Conservation (phyloP, 2,797 vertebrate genomes). For the Merluccius polli region DNA sequence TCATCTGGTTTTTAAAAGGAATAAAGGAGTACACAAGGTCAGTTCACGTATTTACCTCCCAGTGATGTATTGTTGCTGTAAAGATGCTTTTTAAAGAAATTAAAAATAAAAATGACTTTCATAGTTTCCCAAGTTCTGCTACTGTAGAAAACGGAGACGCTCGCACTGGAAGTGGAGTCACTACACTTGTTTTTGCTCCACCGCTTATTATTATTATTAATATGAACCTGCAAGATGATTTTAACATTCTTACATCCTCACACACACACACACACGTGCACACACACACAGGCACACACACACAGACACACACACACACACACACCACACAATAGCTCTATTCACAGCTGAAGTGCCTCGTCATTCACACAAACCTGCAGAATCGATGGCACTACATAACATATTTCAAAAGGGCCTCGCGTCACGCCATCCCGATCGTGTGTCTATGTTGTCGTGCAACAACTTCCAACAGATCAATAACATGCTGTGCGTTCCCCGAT, state of each 20-base stretch:
- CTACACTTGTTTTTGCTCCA: not conserved
- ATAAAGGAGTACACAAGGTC: slow-evolving; percentile 74
- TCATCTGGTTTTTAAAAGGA: slow-evolving; percentile 73
- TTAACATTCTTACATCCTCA: not conserved
- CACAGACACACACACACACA: slow-evolving; percentile 21
- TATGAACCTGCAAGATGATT: too few relatives aligned
- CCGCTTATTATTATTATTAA: not conserved
- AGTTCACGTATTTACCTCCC: slow-evolving; percentile 30
- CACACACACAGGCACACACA: slow-evolving; percentile 20
- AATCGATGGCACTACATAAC: not conserved
- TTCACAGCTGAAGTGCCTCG: slow-evolving; percentile 39
- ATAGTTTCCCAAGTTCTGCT: not conserved
- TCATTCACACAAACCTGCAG: not conserved
- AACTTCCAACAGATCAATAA: not conserved
- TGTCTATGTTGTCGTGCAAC: not conserved
- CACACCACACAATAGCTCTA: slow-evolving; percentile 51
- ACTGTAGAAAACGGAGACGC: not conserved
- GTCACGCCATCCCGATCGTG: too few relatives aligned
- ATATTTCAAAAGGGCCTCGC: too few relatives aligned
- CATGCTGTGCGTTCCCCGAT: not conserved
- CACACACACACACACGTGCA: slow-evolving; percentile 34
- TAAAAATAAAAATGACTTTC: too few relatives aligned
- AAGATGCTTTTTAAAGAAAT: not conserved
- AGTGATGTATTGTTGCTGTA: not conserved
- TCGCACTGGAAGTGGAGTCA: not conserved